phyloP scores from a whole-genome alignment of 2,113 vertebrate species.

The Corvus hawaiiensis region DNA sequence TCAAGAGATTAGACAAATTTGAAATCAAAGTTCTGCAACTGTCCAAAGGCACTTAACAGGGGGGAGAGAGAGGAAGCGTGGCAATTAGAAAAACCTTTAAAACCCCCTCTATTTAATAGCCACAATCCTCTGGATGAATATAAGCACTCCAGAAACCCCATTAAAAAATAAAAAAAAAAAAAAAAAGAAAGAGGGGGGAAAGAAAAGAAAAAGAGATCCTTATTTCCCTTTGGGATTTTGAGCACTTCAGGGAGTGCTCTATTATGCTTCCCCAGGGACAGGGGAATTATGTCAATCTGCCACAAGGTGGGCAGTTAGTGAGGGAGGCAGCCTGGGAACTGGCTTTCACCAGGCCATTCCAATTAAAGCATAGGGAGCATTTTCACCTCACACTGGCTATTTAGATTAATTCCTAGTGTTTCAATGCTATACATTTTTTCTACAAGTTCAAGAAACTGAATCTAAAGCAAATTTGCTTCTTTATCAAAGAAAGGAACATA shows the following conservation, averaged over 20 bases:
- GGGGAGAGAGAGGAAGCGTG: neutral
- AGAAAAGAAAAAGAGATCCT: neutral
- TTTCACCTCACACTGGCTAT: neutral
- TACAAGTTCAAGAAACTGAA: neutral
- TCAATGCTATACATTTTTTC: neutral
- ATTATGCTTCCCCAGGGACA: neutral
- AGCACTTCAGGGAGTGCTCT: conserved; percentile 27
- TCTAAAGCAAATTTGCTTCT: conserved; percentile 18
- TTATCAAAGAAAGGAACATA: neutral
- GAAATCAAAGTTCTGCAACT: conserved; percentile 59
- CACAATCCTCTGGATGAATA: conserved; percentile 13
- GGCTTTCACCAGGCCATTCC: neutral
- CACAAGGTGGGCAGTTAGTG: neutral
- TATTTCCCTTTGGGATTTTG: conserved; percentile 37
- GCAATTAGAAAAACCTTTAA: conserved; percentile 49
- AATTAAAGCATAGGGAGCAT: neutral
- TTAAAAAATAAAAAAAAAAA: neutral
- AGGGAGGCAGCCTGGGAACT: neutral
- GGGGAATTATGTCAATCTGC: neutral
- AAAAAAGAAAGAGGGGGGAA: neutral
- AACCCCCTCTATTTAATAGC: neutral
- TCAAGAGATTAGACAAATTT: conserved; percentile 58
- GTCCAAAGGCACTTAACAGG: conserved; percentile 41
- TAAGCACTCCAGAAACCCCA: conserved; percentile 29
- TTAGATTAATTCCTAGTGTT: neutral